Conservation (phyloP, 2,113 vertebrate species). For the Vicugna pacos region DNA sequence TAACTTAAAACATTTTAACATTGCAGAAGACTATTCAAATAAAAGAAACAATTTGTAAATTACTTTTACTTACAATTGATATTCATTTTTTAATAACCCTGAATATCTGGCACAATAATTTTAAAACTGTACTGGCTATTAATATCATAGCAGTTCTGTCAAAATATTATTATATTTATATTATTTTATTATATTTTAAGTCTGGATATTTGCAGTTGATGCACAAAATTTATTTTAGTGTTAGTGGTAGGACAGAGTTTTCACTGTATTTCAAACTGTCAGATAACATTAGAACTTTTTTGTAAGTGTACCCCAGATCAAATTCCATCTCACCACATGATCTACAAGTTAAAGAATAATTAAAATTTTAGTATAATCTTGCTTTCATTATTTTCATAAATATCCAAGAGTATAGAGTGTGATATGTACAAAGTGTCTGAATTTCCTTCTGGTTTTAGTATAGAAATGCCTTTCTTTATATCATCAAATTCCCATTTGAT, state of each 20-base stretch:
- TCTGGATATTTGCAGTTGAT: background rate
- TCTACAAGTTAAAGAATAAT: background rate
- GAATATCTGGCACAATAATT: background rate
- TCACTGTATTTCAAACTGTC: background rate
- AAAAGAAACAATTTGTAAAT: background rate
- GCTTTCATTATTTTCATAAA: background rate
- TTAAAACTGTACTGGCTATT: background rate
- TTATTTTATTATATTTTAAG: background rate
- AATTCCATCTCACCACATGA: background rate
- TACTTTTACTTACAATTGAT: background rate
- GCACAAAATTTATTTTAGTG: background rate
- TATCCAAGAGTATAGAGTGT: background rate
- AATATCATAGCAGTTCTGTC: background rate
- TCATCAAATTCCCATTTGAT: background rate
- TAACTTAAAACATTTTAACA: background rate
- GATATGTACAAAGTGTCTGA: background rate
- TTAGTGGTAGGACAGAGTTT: background rate
- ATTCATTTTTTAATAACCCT: background rate
- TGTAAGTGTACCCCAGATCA: background rate
- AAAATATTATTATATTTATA: background rate
- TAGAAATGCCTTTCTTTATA: background rate
- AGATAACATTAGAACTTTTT: background rate
- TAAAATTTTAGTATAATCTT: background rate
- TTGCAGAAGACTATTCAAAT: background rate
- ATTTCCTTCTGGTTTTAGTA: background rate